Evolutionary conservation across 2,113 vertebrate species (phyloP), one percentile per base, ranked within the genome.

Genomic region (Spermophilus dauricus): DNA sequence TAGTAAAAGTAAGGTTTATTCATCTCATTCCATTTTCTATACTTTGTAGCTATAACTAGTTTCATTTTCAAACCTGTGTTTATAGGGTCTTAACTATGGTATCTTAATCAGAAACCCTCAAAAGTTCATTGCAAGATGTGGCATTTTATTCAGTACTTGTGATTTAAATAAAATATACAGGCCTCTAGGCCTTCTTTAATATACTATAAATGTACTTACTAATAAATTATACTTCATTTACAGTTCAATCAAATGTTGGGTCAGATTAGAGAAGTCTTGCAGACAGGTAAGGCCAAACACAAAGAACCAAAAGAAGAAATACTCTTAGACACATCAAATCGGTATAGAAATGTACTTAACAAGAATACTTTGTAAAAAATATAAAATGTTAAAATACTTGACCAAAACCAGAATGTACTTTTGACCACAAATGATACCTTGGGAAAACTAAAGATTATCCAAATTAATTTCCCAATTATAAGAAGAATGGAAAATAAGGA

Each of bases 211-310:
- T 80, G 81, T 3, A 94, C 30, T 96, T 70, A 92, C 77, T 96
- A 95, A 95, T 58, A 97, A 90, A 97, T 94, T 86, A 97, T 73
- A 94, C 6, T 91, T 94, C 86, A 91, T 95, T 96, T 92, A 86
- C 91, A 61, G 94, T 30, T 95, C 75, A 97, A 70, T 89, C 90
- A 96, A 90, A 95, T 8, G 37, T 86, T 86, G 70, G 70, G 0
- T 8, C 80, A 98, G 75, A 32, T 92, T 80, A 90, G 95, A 89
- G 24, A 42, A 81, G 69, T 39, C 45, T 91, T 95, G 86, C 80
- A 96, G 39, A 93, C n/a, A 97, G 69, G 88, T 76, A 83, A 51
- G 86, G 72, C 37, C 80, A 96, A 98, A 65, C 67, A 97, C n/a
- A 69, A 77, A 32, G 77, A 96, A 87, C 34, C 26, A 84, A 32